phyloP scores from a whole-genome alignment of 2,797 vertebrate species.

The Sorex maritimensis region DNA sequence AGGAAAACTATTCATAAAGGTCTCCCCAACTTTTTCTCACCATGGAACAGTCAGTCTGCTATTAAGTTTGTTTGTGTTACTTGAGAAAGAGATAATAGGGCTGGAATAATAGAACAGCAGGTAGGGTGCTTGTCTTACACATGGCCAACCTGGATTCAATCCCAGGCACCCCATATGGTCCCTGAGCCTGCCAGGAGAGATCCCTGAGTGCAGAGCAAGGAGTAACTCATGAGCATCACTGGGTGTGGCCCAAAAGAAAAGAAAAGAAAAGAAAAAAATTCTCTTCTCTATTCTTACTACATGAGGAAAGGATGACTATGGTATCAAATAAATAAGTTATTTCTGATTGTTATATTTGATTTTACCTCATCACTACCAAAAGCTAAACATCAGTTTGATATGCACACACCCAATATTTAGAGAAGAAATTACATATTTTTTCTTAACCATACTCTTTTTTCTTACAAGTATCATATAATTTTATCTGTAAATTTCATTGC shows the following conservation, averaged over 20 bases:
- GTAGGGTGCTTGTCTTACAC: too few species aligned
- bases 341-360: slow-evolving; percentile 71
- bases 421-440: slow-evolving; percentile 41
- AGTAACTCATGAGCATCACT: too few species aligned
- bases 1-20: slow-evolving; percentile 41
- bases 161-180: too few species aligned
- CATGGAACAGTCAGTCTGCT: not conserved
- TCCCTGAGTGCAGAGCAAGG: too few species aligned
- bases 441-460: slow-evolving; percentile 52
- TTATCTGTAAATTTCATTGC: slow-evolving; percentile 62
- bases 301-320: slow-evolving; percentile 53
- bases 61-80: slow-evolving; percentile 44
- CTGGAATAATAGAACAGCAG: too few species aligned
- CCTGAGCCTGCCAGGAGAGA: too few species aligned
- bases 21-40: not conserved
- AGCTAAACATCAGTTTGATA: slow-evolving; percentile 51
- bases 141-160: too few species aligned
- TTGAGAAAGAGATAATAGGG: not conserved
- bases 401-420: slow-evolving; percentile 22
- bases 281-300: slow-evolving; percentile 57
- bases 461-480: slow-evolving; percentile 48
- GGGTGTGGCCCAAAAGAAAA: too few species aligned
- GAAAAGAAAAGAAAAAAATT: not conserved
- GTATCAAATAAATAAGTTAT: slow-evolving; percentile 56
- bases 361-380: slow-evolving; percentile 61